phyloP scores from a whole-genome alignment of 2,113 vertebrate species.

The Centropus bengalensis region DNA sequence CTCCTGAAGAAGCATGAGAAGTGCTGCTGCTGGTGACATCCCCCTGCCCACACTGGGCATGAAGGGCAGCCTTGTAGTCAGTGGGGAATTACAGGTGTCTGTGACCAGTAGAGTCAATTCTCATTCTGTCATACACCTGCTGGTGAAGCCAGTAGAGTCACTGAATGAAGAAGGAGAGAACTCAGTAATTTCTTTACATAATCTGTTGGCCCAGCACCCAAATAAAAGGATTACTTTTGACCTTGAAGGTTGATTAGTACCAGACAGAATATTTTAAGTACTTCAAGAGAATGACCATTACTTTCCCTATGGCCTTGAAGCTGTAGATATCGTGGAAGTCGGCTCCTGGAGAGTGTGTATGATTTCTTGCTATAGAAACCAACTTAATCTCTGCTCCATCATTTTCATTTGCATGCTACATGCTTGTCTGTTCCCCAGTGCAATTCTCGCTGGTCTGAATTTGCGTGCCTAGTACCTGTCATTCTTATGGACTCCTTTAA shows the following conservation, averaged over 20 bases:
- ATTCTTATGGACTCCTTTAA: not conserved
- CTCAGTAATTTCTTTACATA: not conserved
- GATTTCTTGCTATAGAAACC: not conserved
- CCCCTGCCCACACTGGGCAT: too few relatives aligned
- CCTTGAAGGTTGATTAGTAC: not conserved
- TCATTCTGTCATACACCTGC: not conserved
- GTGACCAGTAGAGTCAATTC: not conserved
- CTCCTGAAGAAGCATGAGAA: not conserved
- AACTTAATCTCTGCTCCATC: not conserved
- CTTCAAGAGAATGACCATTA: not conserved
- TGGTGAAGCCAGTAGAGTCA: not conserved
- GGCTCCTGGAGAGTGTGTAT: not conserved
- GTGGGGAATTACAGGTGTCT: not conserved
- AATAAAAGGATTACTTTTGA: not conserved
- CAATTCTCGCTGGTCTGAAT: not conserved
- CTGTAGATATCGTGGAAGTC: not conserved
- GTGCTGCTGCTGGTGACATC: not conserved
- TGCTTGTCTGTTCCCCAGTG: not conserved
- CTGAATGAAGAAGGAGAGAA: not conserved
- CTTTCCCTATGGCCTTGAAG: not conserved
- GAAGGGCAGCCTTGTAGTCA: not conserved
- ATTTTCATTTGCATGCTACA: not conserved
- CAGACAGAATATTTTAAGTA: not conserved
- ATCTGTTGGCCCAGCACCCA: not conserved
- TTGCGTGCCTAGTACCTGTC: accelerated